A percentile compares a stretch with the other conserved stretches of the same genome.
These are phyloP conservation scores for Sipha maydis DNA, from an alignment of 2,888 invertebrate genomes.

Conservation along the genomic window DNA sequence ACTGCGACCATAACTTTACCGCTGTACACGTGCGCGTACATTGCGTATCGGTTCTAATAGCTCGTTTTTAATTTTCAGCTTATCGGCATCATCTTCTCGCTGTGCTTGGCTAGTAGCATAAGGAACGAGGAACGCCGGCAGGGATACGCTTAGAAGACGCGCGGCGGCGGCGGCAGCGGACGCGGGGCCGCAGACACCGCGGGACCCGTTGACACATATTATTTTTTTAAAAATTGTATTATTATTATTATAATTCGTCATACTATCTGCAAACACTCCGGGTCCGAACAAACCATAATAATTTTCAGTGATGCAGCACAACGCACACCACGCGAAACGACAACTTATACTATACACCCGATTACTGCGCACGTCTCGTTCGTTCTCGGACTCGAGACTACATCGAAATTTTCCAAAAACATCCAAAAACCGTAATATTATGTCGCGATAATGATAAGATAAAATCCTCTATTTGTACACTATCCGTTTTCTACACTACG, in stretches of 20 bases:
- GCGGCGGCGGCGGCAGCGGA: neutral
- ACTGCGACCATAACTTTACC: too few relatives aligned
- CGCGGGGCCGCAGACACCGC: too few relatives aligned
- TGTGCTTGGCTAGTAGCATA: slow-evolving; percentile 91
- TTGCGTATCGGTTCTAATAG: too few relatives aligned
- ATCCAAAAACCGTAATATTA: neutral
- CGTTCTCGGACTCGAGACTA: neutral
- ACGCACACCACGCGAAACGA: neutral
- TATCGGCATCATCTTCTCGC: slow-evolving; percentile 90
- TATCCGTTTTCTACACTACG: neutral
- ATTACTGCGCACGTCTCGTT: neutral
- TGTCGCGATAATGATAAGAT: neutral
- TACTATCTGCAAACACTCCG: neutral
- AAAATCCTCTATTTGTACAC: neutral
- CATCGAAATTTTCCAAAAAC: neutral
- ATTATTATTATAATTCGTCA: neutral
- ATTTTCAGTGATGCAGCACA: neutral
- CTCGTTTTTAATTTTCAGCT: slow-evolving; percentile 69
- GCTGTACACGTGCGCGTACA: too few relatives aligned
- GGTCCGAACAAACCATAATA: neutral
- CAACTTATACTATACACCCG: too few relatives aligned
- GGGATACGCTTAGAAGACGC: slow-evolving; percentile 39
- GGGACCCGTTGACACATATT: neutral
- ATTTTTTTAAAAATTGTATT: neutral
- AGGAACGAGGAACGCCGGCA: slow-evolving; percentile 71